Evolutionary conservation across 1,140 invertebrate genomes (phyloP), one percentile per base, ranked within the genome.

Genomic region (Rhagoletis pomonella): DNA sequence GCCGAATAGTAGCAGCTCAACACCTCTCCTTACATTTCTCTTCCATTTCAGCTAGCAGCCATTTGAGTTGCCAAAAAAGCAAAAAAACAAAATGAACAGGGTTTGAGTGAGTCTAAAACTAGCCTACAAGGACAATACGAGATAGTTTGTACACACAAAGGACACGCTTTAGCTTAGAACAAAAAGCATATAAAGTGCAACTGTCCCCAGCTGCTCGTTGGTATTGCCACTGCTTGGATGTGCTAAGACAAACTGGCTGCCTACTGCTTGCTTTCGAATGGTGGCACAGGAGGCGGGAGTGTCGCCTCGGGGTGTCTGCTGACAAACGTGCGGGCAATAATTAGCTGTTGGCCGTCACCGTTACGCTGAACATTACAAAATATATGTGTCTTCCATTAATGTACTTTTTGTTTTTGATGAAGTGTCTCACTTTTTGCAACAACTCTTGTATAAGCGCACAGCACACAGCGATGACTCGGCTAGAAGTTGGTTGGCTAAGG

Each of bases 301-400:
- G 50, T 39, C n/a, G 81, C 47, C 58, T 29, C 19, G 29, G 62
- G 42, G 59, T 85, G 84, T 85, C 86, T 50, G 87, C 86, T 50
- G 87, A 89, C 90, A 92, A 92, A 92, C 88, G 90, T 92, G 91
- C 91, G 91, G 91, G 91, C 91, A 90, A 92, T 92, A 92, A 92
- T 92, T 92, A 92, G 91, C 91, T 91, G 88, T 73, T 86, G 47
- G 85, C 58, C 47, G 55, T 81, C 73, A 85, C 55, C 59, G 84
- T 60, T 62, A 55, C 47, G 19, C 17, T 81, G n/a, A 58, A 55
- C 73, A 81, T 55, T 55, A 81, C 73, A 81, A 81, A 81, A 81
- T 81, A 81, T 81, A 81, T 81, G 73, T 81, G 73, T 81, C 73
- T 81, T 29, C 47, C 73, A 55, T 55, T 81, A 81, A 81, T 81